Conservation (phyloP, 2,797 vertebrate genomes). For the Siniperca scherzeri region DNA sequence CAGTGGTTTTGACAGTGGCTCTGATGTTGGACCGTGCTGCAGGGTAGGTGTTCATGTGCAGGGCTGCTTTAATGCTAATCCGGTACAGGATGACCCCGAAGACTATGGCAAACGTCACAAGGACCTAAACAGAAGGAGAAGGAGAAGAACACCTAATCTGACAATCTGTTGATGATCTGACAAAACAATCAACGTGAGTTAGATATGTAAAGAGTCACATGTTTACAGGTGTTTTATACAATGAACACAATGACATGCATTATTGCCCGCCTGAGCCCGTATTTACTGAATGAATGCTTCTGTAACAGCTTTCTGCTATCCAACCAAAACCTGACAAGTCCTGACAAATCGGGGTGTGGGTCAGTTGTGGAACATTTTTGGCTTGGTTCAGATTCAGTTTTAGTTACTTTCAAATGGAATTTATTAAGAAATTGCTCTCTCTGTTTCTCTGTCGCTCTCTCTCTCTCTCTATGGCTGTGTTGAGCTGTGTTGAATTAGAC, state of each 20-base stretch:
- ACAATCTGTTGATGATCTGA: not conserved
- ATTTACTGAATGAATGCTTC: not conserved
- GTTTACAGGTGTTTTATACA: not conserved
- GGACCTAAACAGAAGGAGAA: constrained; percentile 81
- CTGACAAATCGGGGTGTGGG: not conserved
- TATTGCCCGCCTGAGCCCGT: not conserved
- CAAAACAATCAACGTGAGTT: not conserved
- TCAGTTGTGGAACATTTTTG: too few relatives aligned
- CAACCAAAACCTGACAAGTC: too few relatives aligned
- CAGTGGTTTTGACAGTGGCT: constrained; percentile 95
- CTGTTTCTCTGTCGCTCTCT: too few relatives aligned
- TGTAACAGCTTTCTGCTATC: not conserved
- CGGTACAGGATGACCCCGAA: constrained; percentile 97
- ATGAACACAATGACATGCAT: not conserved
- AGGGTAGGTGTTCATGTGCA: constrained; percentile 91
- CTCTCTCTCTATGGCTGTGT: too few relatives aligned
- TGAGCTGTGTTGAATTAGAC: too few relatives aligned
- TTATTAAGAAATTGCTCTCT: too few relatives aligned
- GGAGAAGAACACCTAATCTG: not conserved
- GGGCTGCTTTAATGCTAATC: constrained; percentile 92
- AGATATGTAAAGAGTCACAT: not conserved
- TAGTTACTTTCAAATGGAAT: too few relatives aligned
- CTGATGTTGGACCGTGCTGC: constrained; percentile 90
- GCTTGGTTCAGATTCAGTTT: too few relatives aligned
- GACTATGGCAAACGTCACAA: constrained; percentile 92